These are phyloP conservation scores for Hypocryptadius cinnamomeus DNA, from an alignment of 2,113 vertebrate genomes.

Conservation along the genomic window DNA sequence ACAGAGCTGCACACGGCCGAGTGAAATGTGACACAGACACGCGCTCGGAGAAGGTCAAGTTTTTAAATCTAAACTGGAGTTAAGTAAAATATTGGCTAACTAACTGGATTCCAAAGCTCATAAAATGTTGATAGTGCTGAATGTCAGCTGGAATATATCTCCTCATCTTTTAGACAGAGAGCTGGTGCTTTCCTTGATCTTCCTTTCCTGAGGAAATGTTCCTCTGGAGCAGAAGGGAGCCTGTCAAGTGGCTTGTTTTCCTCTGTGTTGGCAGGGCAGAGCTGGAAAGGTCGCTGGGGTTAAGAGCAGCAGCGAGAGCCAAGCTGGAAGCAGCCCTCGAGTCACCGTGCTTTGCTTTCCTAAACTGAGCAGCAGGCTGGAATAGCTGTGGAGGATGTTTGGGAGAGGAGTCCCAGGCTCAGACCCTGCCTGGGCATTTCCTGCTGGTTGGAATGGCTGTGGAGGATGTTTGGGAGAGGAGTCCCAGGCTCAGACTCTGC, in stretches of 20 bases:
- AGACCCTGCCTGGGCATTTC: neutral
- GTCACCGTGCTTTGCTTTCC: neutral
- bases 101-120: conserved; percentile 58
- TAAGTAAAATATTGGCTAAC: conserved; percentile 55
- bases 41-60: conserved; percentile 4
- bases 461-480: no score
- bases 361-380: neutral
- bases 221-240: neutral
- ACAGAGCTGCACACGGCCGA: rapidly evolving
- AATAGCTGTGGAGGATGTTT: neutral
- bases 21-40: neutral
- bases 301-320: neutral
- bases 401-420: neutral
- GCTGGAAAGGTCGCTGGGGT: neutral
- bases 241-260: conserved; percentile 42
- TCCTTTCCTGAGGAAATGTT: neutral
- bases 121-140: conserved; percentile 33
- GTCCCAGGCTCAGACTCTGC: no score
- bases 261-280: conserved; percentile 31
- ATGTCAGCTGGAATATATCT: conserved; percentile 4
- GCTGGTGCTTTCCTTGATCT: neutral
- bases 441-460: no score
- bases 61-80: conserved; percentile 56
- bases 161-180: neutral
- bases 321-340: neutral